phyloP scores from a whole-genome alignment of 2,888 invertebrate genomes.

The Clivina fossor region DNA sequence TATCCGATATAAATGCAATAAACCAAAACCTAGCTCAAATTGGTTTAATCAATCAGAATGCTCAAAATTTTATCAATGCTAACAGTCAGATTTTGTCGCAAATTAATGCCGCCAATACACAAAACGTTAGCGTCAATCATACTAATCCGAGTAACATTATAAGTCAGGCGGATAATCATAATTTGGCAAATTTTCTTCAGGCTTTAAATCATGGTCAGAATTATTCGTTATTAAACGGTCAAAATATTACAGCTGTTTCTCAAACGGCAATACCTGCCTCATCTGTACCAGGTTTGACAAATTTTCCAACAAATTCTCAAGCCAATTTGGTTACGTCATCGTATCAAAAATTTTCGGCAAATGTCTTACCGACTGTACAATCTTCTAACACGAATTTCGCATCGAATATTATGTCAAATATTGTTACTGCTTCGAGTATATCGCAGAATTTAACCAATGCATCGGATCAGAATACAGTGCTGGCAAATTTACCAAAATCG shows the following conservation, averaged over 20 bases:
- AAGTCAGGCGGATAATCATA: background rate
- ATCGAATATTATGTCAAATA: slow-evolving; percentile 2
- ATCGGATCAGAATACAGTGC: background rate
- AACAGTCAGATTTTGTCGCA: slow-evolving; percentile 15
- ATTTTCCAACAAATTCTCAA: slow-evolving; percentile 1
- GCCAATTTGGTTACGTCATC: slow-evolving; percentile 3
- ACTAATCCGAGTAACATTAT: background rate
- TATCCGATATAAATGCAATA: slow-evolving; percentile 24
- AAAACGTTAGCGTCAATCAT: background rate
- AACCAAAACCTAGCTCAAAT: slow-evolving; percentile 25
- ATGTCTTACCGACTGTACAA: background rate
- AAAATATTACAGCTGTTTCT: slow-evolving; percentile 4
- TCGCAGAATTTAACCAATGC: background rate
- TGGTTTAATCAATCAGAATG: slow-evolving; percentile 12
- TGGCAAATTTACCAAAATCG: slow-evolving; percentile 3
- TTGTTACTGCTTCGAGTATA: background rate
- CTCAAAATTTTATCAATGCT: slow-evolving; percentile 13
- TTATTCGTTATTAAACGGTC: slow-evolving; percentile 8
- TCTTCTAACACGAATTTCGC: slow-evolving; percentile 3
- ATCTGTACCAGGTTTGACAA: slow-evolving; percentile 5
- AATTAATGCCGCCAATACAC: background rate
- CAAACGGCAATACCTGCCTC: background rate
- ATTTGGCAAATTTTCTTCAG: slow-evolving; percentile 19
- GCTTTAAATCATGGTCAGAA: slow-evolving; percentile 13
- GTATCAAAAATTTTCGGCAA: slow-evolving; percentile 14